Conservation (phyloP, 2,888 invertebrate species). For the Leptopterna dolabrata region DNA sequence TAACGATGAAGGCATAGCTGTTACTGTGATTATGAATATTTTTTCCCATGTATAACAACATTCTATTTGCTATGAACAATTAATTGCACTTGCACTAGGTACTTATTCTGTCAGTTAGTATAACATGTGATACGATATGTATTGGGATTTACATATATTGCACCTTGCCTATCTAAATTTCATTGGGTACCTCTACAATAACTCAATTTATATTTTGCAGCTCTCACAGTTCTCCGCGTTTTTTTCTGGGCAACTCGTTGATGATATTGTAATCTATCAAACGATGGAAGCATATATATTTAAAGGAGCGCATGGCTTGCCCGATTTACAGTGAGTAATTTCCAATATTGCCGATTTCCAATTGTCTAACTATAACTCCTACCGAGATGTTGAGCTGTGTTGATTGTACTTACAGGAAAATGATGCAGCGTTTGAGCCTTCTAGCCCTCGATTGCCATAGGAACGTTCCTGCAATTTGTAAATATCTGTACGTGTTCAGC, state of each 20-base stretch:
- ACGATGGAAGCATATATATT: conserved; percentile 4
- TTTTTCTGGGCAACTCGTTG: not conserved
- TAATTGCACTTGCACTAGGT: too few relatives aligned
- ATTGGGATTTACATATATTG: too few relatives aligned
- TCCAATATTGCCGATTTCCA: too few relatives aligned
- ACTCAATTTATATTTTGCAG: too few relatives aligned
- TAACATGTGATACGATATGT: too few relatives aligned
- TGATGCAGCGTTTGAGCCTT: conserved; percentile 17
- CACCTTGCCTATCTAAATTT: too few relatives aligned
- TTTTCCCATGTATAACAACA: too few relatives aligned
- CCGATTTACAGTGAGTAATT: not conserved
- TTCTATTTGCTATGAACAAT: too few relatives aligned
- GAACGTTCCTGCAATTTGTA: conserved; percentile 33
- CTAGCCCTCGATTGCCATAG: conserved; percentile 18
- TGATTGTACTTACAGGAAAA: not conserved
- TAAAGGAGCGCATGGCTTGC: not conserved
- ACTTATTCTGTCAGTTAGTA: too few relatives aligned
- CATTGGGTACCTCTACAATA: too few relatives aligned
- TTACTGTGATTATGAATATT: too few relatives aligned
- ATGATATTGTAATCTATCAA: not conserved
- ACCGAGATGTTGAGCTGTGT: not conserved
- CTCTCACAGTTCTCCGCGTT: not conserved
- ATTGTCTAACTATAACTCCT: not conserved
- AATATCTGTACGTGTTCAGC: conserved; percentile 48
- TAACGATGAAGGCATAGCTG: too few relatives aligned